A percentile compares a stretch with the other conserved stretches of the same genome.
Evolutionary conservation across 2,888 invertebrate genomes (phyloP).

Genomic region (Tholera decimalis): DNA sequence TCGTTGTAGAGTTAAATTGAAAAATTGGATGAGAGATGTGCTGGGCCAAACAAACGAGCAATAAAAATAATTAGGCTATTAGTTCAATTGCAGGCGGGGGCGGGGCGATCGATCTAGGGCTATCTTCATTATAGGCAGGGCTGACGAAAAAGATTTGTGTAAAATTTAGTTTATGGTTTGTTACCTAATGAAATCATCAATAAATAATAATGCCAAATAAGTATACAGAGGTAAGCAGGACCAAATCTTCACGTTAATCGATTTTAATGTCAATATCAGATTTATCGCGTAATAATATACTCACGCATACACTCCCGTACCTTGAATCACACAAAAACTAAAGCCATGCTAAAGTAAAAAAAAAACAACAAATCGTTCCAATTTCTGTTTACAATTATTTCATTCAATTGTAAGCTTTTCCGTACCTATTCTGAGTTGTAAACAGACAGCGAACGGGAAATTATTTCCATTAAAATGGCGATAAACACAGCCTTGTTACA

Average conservation of each 20-base stretch:
- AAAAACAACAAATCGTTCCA: constrained; percentile 25
- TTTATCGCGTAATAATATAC: background rate
- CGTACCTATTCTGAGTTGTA: constrained; percentile 33
- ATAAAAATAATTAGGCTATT: constrained; percentile 90
- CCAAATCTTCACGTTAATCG: too few relatives aligned
- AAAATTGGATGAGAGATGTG: constrained; percentile 81
- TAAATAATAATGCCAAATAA: too few relatives aligned
- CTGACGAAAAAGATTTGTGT: constrained; percentile 44
- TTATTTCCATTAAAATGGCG: constrained; percentile 32
- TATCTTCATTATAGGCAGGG: constrained; percentile 76
- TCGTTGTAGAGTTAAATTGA: constrained; percentile 73
- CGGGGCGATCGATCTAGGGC: constrained; percentile 78
- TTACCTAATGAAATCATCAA: background rate
- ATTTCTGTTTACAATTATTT: too few relatives aligned
- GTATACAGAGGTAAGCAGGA: too few relatives aligned
- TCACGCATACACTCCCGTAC: constrained; percentile 10
- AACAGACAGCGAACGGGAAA: constrained; percentile 17
- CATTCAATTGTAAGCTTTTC: too few relatives aligned
- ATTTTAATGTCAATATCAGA: background rate
- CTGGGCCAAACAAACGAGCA: constrained; percentile 85
- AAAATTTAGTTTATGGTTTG: background rate
- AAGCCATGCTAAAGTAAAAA: too few relatives aligned
- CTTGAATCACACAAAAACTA: constrained; percentile 30
- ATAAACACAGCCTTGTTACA: constrained; percentile 62
- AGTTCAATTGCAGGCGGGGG: constrained; percentile 82